phyloP scores from a whole-genome alignment of 37 sponge, comb jelly and placozoan species.

The Haliclona indistincta region DNA sequence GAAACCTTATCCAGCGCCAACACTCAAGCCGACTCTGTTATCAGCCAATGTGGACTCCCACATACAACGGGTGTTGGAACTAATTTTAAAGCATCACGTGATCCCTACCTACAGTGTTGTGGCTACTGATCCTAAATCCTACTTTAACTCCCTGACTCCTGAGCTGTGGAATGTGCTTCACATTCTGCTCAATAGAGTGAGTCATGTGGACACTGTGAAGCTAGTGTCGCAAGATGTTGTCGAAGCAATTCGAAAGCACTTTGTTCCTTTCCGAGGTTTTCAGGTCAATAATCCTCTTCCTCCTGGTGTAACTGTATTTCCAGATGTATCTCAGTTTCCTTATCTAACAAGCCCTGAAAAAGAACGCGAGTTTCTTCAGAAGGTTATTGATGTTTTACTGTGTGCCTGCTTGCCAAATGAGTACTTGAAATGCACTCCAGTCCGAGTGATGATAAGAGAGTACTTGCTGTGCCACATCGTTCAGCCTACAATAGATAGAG shows the following conservation, averaged over 20 bases:
- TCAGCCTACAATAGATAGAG: conserved; percentile 67
- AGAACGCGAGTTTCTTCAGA: conserved; percentile 73
- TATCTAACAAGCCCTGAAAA: conserved; percentile 62
- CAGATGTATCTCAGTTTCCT: conserved; percentile 43
- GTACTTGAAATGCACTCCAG: conserved; percentile 54
- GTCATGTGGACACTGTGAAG: conserved; percentile 60
- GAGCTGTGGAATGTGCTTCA: conserved; percentile 55
- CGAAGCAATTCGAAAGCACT: conserved; percentile 35
- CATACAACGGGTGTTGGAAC: conserved; percentile 41
- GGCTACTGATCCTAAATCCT: conserved; percentile 33
- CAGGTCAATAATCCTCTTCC: neutral
- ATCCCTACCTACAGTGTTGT: conserved; percentile 45
- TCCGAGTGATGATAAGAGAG: conserved; percentile 66
- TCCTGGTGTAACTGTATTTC: neutral
- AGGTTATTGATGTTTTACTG: conserved; percentile 69
- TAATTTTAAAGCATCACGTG: conserved; percentile 45
- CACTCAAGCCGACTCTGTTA: conserved; percentile 17
- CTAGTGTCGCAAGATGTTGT: conserved; percentile 56
- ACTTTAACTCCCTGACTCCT: conserved; percentile 54
- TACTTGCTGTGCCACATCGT: conserved; percentile 63
- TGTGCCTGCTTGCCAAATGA: conserved; percentile 54
- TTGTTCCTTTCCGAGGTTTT: conserved; percentile 42
- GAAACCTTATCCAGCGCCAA: conserved; percentile 40
- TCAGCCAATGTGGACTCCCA: conserved; percentile 30
- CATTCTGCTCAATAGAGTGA: conserved; percentile 24